Base-by-base conservation (phyloP, 2,797 vertebrate genomes). In the Phataginus tetradactyla region DNA sequence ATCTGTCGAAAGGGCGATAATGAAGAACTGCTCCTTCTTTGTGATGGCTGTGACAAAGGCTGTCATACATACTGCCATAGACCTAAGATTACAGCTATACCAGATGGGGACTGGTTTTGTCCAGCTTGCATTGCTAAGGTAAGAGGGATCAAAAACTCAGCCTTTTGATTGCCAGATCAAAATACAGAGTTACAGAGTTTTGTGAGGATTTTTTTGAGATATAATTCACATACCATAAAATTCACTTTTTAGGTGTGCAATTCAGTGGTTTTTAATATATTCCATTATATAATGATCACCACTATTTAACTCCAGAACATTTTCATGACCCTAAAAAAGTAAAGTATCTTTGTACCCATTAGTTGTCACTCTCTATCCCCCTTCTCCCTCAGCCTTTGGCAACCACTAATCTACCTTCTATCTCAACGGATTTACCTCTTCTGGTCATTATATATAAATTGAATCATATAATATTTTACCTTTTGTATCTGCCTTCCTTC, bases 71-170 rank as follows among this genome's bases (percentile, higher is more conserved):
- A 99, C 98, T 99, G 99, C 98, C 99, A 99, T 98, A 99, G 99
- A 96, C 99, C 99, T 98, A 99, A 99, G 98, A 99, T 99, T 98
- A 99, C 99, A 90, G 98, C 98, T 92, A 99, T 99, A 97, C 99
- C 99, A 2, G 99, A 99, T 89, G 99, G 99, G 95, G 99, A 99
- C 98, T 99, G 99, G 99, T 99, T 99, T 98, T 99, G 99, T 98
- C 99, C 99, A 7, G 99, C 99, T 97, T 99, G 99, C 99, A 99
- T 99, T 98, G 99, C 99, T 93, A 99, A 99, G 99, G 99, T 99
- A 99, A 98, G 84, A 13, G 1, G 83, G 10, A 87, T 57, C 37
- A 42, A 87, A 53, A 81, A 72, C 32, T 78, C 21, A 74, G 23
- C 72, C 59, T 23, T 7, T 80, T 49, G 87, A 85, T 45, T 72